Evolutionary conservation across 1,140 invertebrate species (phyloP).

Genomic region (Brachionus rotundiformis): DNA sequence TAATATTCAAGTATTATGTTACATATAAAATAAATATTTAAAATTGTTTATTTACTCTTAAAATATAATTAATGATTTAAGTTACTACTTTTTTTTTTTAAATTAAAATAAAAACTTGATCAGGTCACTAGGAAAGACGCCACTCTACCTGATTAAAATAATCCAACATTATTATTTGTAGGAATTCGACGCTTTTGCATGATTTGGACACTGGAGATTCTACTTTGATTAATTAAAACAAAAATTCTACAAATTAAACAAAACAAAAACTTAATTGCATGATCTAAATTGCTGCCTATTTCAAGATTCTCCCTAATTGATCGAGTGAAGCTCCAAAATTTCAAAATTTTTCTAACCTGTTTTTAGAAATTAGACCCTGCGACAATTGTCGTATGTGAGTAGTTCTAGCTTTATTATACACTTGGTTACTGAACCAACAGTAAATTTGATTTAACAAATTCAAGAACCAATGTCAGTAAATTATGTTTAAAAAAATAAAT

Average conservation of each 20-base stretch:
- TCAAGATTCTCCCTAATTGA: not conserved
- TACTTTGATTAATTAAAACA: not conserved
- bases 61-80: slow-evolving; percentile 39
- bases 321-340: not conserved
- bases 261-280: not conserved
- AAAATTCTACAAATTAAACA: not conserved
- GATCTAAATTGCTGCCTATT: not conserved
- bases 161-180: not conserved
- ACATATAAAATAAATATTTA: slow-evolving; percentile 34
- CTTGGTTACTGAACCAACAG: not conserved
- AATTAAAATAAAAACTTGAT: not conserved
- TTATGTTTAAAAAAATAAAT: not conserved
- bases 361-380: not conserved
- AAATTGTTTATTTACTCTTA: slow-evolving; percentile 30
- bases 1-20: slow-evolving; percentile 10
- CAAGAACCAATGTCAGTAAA: not conserved
- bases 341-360: slow-evolving; percentile 3
- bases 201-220: not conserved
- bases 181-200: not conserved
- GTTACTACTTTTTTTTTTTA: slow-evolving; percentile 12
- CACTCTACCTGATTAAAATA: not conserved
- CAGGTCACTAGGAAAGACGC: not conserved
- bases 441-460: not conserved
- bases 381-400: no score
- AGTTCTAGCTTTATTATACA: not conserved